Evolutionary conservation across 2,113 vertebrate genomes (phyloP), one percentile per base, ranked within the genome.

Genomic region (Pelusios castaneus): DNA sequence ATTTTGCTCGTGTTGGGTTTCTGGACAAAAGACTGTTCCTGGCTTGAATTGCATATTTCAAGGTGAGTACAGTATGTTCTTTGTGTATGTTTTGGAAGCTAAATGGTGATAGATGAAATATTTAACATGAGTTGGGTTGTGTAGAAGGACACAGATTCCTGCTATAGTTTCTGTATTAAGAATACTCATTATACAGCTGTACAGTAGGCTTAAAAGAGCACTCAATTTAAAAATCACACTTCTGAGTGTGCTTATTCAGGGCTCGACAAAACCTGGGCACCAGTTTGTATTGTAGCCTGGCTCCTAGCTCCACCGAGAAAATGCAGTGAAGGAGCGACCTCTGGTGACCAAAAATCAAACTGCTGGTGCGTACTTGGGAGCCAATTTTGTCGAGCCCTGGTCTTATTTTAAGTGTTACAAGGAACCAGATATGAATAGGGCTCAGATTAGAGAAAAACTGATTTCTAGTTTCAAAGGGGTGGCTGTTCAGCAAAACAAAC

Each of bases 31-130:
- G 45, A 51, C 56, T 7, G 8, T 75, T 43, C 82, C 67, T 82
- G 70, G n/a, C 56, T 49, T 84, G 90, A 19, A 73, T 80, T 80
- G 76, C 82, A 49, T 58, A 25, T 82, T 76, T 87, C 12, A n/a
- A 43, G 54, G 49, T 14, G 47, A 51, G 54, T 0, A 16, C 22
- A 51, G 54, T 0, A 16, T 25, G 63, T 27, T 83, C 63, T 0
- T 2, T 6, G 70, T 22, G 17, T 38, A 17, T 25, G 2, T 21
- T 2, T 22, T 4, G 47, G 85, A 84, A 63, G 5, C 49, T 2
- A 1, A 6, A 43, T 0, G 0, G 2, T 85, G 88, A 6, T 38
- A 56, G 49, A 34, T 86, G n/a, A 63, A 56, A 1, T 54, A n/a
- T 55, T 81, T 73, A 12, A 16, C 7, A 0, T 1, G 25, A 47